Evolutionary conservation across 1,140 invertebrate genomes (phyloP), one percentile per base, ranked within the genome.

Genomic region (Neodiprion pinetum): DNA sequence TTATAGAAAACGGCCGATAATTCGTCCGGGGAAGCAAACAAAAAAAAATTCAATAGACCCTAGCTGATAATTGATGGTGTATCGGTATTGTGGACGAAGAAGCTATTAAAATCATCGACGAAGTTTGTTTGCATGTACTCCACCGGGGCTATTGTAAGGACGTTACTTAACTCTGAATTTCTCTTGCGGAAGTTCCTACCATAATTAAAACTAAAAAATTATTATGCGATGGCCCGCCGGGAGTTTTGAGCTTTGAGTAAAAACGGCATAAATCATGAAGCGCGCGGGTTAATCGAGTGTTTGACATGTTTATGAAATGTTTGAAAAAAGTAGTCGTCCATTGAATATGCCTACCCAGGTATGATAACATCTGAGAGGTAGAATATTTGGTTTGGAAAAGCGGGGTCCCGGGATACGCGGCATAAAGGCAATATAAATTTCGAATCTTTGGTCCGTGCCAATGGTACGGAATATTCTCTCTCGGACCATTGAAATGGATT

Each of bases 51-150:
- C 48, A n/a, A 72, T 11, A 14, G 65, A 21, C 48, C 12, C 11
- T 72, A 40, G 28, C 28, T 40, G 49, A 11, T 76, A 76, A 79
- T 76, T 53, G 66, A 78, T 65, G 71, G 9, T 40, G 28, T 67
- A 48, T 49, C 47, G 9, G 61, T 53, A 53, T 7, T 50, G 53
- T 66, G 50, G 76, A 71, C 74, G 73, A 78, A 66, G 73, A 71
- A 72, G 72, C 71, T 50, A 67, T 71, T 80, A 72, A 75, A 77
- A 75, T 69, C 70, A 23, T 61, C 50, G 53, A 61, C 3, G n/a
- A n/a, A n/a, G n/a, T 61, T n/a, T 61, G 2, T n/a, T 61, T 61
- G 53, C 11, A 61, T 8, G 53, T 61, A 61, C 53, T 61, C 11
- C 53, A 11, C 53, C n/a, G 53, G 8, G n/a, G 11, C 53, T 61